phyloP scores from a whole-genome alignment of 1,140 invertebrate genomes.

The Euglossa dilemma region DNA sequence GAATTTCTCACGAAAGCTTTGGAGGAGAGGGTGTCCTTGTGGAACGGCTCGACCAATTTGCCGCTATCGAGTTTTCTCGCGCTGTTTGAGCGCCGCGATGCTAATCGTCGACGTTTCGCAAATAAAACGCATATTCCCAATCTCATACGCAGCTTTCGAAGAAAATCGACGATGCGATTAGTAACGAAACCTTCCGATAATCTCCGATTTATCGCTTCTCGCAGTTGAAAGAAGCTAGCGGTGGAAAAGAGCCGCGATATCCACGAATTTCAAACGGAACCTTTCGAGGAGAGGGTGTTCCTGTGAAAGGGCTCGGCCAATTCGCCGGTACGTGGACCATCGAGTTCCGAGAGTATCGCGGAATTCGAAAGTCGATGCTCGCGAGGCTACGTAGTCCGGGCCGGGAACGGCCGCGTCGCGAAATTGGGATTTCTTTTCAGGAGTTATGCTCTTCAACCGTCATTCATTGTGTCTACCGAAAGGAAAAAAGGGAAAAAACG shows the following conservation, averaged over 20 bases:
- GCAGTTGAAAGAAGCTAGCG: too few species aligned
- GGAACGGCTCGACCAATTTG: not conserved
- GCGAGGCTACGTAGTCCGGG: not conserved
- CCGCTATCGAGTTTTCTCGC: not conserved
- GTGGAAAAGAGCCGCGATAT: not conserved
- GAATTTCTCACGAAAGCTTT: not conserved
- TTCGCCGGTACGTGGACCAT: not conserved
- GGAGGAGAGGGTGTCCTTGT: not conserved
- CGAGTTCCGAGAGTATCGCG: not conserved
- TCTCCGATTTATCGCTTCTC: too few species aligned
- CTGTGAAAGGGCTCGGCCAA: not conserved
- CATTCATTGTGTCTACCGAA: conserved; percentile 41
- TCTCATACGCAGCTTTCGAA: too few species aligned
- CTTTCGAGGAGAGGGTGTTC: not conserved
- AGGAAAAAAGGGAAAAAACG: not conserved
- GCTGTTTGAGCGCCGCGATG: not conserved
- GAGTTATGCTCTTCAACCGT: conserved; percentile 42
- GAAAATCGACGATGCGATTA: not conserved
- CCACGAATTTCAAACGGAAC: not conserved
- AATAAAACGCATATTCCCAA: too few species aligned
- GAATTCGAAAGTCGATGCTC: conserved; percentile 22
- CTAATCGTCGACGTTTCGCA: not conserved
- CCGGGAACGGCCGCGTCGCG: not conserved
- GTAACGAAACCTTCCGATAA: too few species aligned
- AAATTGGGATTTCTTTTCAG: conserved; percentile 48